Evolutionary conservation across 1,140 invertebrate genomes (phyloP).

Genomic region (Aphis craccivora): DNA sequence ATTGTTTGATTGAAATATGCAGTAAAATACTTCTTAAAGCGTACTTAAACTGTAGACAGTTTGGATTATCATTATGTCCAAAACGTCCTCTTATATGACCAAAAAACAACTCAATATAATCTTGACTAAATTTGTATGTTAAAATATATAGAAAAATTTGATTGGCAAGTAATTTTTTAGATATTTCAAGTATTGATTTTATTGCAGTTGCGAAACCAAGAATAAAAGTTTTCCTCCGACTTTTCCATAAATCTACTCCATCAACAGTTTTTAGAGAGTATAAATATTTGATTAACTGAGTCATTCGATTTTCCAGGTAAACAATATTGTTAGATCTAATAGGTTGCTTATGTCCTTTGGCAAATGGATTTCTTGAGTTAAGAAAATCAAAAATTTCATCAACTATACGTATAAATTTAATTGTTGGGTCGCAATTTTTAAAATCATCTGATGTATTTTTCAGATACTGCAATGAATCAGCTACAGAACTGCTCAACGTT

Average conservation of each 20-base stretch:
- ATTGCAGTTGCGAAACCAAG: constrained; percentile 7
- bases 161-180: not conserved
- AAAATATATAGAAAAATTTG: not conserved
- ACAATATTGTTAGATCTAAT: not conserved
- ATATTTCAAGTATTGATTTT: not conserved
- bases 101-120: constrained; percentile 28
- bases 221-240: constrained; percentile 30
- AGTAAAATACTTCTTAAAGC: not conserved
- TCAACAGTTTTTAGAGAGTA: constrained; percentile 24
- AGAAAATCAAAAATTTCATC: constrained; percentile 45
- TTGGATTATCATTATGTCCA: constrained; percentile 21
- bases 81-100: constrained; percentile 23
- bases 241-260: constrained; percentile 17
- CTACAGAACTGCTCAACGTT: constrained; percentile 8
- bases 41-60: constrained; percentile 16
- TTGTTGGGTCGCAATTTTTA: not conserved
- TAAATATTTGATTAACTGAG: constrained; percentile 14
- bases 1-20: not conserved
- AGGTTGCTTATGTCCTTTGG: not conserved
- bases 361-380: constrained; percentile 37
- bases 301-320: not conserved
- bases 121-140: constrained; percentile 37
- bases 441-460: constrained; percentile 11
- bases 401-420: not conserved
- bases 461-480: not conserved